phyloP scores from a whole-genome alignment of 1,140 invertebrate genomes.

The Dendrolimus punctatus region DNA sequence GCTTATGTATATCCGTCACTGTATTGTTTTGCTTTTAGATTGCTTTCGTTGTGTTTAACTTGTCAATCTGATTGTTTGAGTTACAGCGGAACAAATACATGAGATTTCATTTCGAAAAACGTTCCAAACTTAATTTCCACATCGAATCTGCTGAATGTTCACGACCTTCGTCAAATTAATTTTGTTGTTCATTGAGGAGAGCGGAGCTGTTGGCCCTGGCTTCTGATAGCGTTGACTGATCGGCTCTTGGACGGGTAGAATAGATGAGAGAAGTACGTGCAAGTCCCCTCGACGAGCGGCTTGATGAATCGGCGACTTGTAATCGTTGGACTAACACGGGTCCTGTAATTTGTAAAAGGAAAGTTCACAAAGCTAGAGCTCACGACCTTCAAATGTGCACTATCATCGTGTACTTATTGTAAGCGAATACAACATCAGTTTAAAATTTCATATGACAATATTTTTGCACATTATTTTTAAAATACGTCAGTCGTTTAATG shows the following conservation, averaged over 20 bases:
- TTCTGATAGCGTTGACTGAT: conserved; percentile 61
- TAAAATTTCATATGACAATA: conserved; percentile 2
- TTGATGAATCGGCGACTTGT: conserved; percentile 59
- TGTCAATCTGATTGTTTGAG: too few relatives aligned
- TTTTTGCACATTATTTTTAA: too few relatives aligned
- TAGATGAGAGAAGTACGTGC: conserved; percentile 60
- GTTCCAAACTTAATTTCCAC: neutral
- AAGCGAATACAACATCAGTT: conserved; percentile 3
- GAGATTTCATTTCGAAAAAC: too few relatives aligned
- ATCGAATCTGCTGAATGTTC: neutral
- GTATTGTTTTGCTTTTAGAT: conserved; percentile 25
- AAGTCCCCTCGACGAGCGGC: conserved; percentile 25
- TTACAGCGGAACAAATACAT: too few relatives aligned
- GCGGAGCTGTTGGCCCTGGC: conserved; percentile 15
- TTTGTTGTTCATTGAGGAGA: conserved; percentile 39
- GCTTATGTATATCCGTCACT: conserved; percentile 23
- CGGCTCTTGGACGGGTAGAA: conserved; percentile 38
- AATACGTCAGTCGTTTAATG: too few relatives aligned
- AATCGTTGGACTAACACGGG: conserved; percentile 54
- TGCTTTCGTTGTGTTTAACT: conserved; percentile 12
- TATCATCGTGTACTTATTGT: conserved; percentile 23
- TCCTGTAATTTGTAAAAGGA: conserved; percentile 48
- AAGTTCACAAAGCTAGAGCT: conserved; percentile 22
- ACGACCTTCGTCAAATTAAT: conserved; percentile 34
- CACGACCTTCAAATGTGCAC: conserved; percentile 34